Evolutionary conservation across 1,140 invertebrate species (phyloP), one percentile per base, ranked within the genome.

Genomic region (Bombus turneri): DNA sequence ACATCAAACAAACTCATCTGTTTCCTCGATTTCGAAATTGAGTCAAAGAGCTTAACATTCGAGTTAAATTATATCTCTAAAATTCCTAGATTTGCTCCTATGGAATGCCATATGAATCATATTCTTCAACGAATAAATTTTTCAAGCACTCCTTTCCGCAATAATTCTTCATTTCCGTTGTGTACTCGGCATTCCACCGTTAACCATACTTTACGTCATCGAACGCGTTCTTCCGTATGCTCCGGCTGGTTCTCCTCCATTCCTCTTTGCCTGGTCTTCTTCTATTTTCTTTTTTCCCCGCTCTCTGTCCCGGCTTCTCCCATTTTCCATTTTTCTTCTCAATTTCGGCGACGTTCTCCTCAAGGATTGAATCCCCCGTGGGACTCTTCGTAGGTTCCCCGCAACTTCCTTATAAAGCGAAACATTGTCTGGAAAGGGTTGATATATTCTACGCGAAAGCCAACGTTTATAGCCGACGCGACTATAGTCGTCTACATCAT

Each of bases 331-430:
- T 77, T 39, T 85, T 85, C 83, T 80, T 72, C 83, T 80, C 83
- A 85, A 85, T 85, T 85, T 85, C 83, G 83, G 57, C 57, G 10
- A n/a, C 69, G 59, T 73, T 53, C 71, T 81, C 79, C 62, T 59
- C 12, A 62, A 57, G 84, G 41, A 81, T 81, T 59, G 59, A 75
- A 75, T 74, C 47, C 79, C 69, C 8, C 22, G 41, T 41, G 31
- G 71, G 62, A 81, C 62, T 47, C 22, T 68, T 57, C 84, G 28
- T 39, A 57, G 74, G 43, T 59, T 69, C 43, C 79, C 84, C 79
- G 72, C 84, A 68, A 81, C 71, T 85, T 85, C 62, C 78, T 85
- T 85, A 74, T 85, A 85, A 85, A 85, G 28, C 71, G 84, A 68
- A 81, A 64, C 53, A 62, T 68, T 37, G 84, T 64, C 71, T 74